phyloP scores from a whole-genome alignment of 2,888 invertebrate genomes.

The Idaea dimidiata region DNA sequence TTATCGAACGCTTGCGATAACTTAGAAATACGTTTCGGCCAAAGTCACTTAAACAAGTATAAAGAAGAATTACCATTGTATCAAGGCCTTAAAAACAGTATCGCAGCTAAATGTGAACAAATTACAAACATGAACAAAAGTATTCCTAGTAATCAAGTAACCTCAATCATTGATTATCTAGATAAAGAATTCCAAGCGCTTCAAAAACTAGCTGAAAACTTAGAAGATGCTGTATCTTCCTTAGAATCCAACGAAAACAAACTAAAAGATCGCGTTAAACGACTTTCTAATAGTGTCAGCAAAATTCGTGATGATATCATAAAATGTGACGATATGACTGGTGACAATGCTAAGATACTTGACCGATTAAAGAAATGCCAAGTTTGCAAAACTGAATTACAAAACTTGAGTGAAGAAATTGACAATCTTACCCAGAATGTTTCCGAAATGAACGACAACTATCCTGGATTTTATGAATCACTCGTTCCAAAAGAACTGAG shows the following conservation, averaged over 20 bases:
- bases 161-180: constrained; percentile 84
- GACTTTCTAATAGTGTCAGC: constrained; percentile 84
- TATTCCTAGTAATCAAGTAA: constrained; percentile 85
- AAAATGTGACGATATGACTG: constrained; percentile 93
- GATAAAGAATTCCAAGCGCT: constrained; percentile 89
- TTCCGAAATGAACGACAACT: constrained; percentile 85
- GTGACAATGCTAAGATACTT: constrained; percentile 91
- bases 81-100: constrained; percentile 87
- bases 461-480: constrained; percentile 89
- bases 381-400: constrained; percentile 85
- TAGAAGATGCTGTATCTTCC: constrained; percentile 86
- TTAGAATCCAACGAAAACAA: constrained; percentile 88
- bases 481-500: constrained; percentile 90
- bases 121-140: constrained; percentile 88
- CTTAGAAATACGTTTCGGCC: constrained; percentile 90
- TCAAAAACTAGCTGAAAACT: constrained; percentile 85
- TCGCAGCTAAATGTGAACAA: constrained; percentile 90
- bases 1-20: constrained; percentile 88
- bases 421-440: constrained; percentile 85
- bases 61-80: constrained; percentile 92
- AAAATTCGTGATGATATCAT: constrained; percentile 91
- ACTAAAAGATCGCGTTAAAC: constrained; percentile 86
- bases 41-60: constrained; percentile 89
- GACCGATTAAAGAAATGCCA: constrained; percentile 89
- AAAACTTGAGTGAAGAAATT: constrained; percentile 84